Conservation (phyloP, 1,140 invertebrate species). For the Linepithema humile region DNA sequence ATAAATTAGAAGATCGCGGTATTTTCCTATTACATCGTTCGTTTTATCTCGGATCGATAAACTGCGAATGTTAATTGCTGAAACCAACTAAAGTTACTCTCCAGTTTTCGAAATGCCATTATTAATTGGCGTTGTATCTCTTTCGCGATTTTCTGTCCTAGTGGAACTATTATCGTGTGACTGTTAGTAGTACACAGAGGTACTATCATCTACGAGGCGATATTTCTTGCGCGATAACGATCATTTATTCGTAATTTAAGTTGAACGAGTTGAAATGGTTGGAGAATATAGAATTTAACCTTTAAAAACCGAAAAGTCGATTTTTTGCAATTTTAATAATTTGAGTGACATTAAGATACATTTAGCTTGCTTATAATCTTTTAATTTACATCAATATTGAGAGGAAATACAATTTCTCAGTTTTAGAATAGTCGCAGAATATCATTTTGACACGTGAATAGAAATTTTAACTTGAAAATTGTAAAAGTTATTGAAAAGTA, state of each 20-base stretch:
- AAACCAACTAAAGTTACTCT: background rate
- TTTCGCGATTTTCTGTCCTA: constrained; percentile 20
- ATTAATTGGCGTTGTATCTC: background rate
- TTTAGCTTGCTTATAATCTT: too few species aligned
- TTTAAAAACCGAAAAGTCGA: too few species aligned
- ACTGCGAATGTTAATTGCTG: background rate
- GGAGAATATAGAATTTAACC: too few species aligned
- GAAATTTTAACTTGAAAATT: too few species aligned
- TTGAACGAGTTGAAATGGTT: background rate
- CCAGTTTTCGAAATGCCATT: constrained; percentile 3
- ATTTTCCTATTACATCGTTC: background rate
- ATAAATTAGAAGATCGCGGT: too few species aligned
- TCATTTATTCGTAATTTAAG: background rate
- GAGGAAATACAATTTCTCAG: too few species aligned
- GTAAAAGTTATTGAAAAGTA: too few species aligned
- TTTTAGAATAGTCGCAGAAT: too few species aligned
- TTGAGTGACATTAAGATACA: background rate
- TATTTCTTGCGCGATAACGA: background rate
- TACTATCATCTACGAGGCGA: background rate
- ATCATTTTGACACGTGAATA: too few species aligned
- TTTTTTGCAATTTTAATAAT: background rate
- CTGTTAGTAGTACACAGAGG: background rate
- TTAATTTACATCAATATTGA: too few species aligned
- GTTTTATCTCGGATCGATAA: background rate
- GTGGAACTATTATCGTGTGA: constrained; percentile 20